These are phyloP conservation scores for Heliconius sara DNA, from an alignment of 2,888 invertebrate species.

Conservation along the genomic window DNA sequence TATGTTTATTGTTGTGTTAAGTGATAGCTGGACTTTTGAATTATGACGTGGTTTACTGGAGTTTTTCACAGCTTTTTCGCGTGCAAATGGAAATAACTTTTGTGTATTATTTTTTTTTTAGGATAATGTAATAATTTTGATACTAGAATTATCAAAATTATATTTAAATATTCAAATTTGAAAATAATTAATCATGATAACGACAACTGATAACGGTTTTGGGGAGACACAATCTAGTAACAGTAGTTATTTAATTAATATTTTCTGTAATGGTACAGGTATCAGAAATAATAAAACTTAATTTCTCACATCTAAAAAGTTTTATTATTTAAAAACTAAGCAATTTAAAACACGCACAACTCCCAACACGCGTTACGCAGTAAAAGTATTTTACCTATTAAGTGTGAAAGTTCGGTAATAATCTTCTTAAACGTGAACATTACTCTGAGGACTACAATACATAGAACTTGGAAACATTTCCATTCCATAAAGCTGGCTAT, in stretches of 20 bases:
- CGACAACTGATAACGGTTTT: no score
- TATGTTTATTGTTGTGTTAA: background rate
- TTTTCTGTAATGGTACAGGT: no score
- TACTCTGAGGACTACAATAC: slow-evolving; percentile 47
- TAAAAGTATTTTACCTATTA: slow-evolving; percentile 38
- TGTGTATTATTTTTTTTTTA: no score
- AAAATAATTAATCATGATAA: no score
- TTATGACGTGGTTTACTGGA: background rate
- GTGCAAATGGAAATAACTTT: background rate
- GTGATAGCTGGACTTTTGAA: background rate
- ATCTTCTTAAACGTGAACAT: slow-evolving; percentile 48
- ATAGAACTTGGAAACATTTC: slow-evolving; percentile 48
- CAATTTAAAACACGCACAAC: background rate
- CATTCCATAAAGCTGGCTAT: slow-evolving; percentile 46
- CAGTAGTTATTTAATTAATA: no score
- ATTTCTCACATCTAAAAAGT: background rate
- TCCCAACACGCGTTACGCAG: slow-evolving; percentile 5
- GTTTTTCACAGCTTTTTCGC: background rate
- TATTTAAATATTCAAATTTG: no score
- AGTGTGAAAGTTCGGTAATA: slow-evolving; percentile 48
- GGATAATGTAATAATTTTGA: no score
- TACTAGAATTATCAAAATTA: no score
- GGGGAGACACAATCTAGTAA: no score
- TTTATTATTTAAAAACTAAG: background rate
- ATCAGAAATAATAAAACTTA: no score